Base-by-base conservation (phyloP, 2,888 invertebrate species). In the Orthosia incerta region DNA sequence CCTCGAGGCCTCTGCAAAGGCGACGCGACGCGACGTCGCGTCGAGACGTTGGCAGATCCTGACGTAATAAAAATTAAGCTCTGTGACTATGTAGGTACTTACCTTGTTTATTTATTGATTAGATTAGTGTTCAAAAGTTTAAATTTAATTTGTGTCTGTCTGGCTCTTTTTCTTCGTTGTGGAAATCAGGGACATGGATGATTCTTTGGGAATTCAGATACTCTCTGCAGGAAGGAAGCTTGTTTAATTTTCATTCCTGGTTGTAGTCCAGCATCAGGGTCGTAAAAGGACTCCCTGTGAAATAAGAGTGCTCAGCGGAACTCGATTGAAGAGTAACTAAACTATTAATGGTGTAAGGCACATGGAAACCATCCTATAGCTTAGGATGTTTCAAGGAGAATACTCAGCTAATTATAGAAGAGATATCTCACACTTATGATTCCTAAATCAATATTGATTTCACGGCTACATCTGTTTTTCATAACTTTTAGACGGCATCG, bases 1-100 rank as follows among this genome's bases (percentile, higher is more conserved):
- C 11, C 46, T 83, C 67, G 74, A 68, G 55, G 67, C 64, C 75
- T 56, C 48, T 26, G 26, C 45, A 15, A 68, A 60, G 76, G 69
- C 76, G 74, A 50, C 81, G 71, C 74, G 71, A 64, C 75, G 69
- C 76, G 74, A 50, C 81, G 71, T 73, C 70, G 62, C 75, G 76
- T 23, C 66, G 76, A 74, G 77, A 61, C 86, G 74, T 15, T 63
- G 31, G 39, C 59, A 65, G 60, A 63, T 73, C 62, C 68, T 76
- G 80, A 86, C 84, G 78, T 78, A 72, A 72, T 67, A 31, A 66
- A 64, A 57, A 63, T 55, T 48, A 45, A 56, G 55, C 50, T 75
- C 46, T 51, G 45, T 56, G 26, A 61, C 56, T 31, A 12, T n/a
- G 4, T 18, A 26, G 5, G 31, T 26, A 26, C 26, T 26, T 26